A percentile compares a stretch with the other conserved stretches of the same genome.
Evolutionary conservation across 2,888 invertebrate genomes (phyloP).

Genomic region (Thumatha senex): DNA sequence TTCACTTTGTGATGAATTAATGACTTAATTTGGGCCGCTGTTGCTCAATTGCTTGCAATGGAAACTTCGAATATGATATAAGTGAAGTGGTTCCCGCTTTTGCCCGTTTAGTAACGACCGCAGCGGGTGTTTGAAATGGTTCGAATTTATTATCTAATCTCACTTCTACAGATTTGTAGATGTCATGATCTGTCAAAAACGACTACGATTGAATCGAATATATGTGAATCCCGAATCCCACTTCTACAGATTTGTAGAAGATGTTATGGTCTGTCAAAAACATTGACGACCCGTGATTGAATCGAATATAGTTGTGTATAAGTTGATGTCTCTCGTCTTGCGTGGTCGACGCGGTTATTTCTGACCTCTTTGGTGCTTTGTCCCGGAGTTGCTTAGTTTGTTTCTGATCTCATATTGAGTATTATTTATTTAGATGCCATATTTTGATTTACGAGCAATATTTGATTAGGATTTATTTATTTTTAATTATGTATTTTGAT

Average conservation of each 20-base stretch:
- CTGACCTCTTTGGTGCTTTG: constrained; percentile 65
- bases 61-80: not conserved
- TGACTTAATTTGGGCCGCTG: constrained; percentile 4
- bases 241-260: no score
- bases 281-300: not conserved
- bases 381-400: constrained; percentile 64
- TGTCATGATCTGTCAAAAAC: not conserved
- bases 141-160: not conserved
- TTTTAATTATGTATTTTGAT: constrained; percentile 54
- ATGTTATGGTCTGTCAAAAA: not conserved
- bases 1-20: constrained; percentile 17
- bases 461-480: constrained; percentile 65
- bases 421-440: constrained; percentile 83
- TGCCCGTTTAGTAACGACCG: no score
- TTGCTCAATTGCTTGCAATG: constrained; percentile 16
- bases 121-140: no score
- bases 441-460: constrained; percentile 71
- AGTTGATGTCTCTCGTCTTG: not conserved
- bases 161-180: not conserved
- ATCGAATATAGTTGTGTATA: not conserved
- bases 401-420: constrained; percentile 81
- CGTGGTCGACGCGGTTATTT: constrained; percentile 26
- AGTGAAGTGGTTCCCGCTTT: no score
- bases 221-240: no score
- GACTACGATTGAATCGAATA: not conserved